A percentile compares a stretch with the other conserved stretches of the same genome.
Conservation (phyloP, 1,140 invertebrate species). For the Yoshiicerus persimilis region DNA sequence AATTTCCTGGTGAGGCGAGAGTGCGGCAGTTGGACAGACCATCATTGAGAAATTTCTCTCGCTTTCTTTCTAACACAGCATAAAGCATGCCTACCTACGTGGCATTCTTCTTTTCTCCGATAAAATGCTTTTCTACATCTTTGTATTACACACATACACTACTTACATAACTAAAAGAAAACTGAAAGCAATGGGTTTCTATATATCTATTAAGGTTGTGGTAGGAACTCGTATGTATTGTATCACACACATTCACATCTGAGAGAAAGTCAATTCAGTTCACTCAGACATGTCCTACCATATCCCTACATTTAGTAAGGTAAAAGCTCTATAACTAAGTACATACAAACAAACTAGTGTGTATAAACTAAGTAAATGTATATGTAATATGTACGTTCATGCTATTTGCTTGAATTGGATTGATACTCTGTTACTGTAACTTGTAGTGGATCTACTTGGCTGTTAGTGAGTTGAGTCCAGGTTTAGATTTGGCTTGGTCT, state of each 20-base stretch:
- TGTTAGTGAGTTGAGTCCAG: not conserved
- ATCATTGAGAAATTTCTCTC: not conserved
- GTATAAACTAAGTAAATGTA: not conserved
- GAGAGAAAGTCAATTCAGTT: not conserved
- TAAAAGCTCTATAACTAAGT: not conserved
- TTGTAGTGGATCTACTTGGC: not conserved
- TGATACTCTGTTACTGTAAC: not conserved
- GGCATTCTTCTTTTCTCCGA: not conserved
- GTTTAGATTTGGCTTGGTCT: not conserved
- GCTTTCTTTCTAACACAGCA: not conserved
- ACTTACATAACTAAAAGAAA: not conserved
- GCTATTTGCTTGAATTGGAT: not conserved
- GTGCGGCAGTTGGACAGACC: not conserved
- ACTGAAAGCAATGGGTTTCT: not conserved
- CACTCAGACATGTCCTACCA: not conserved
- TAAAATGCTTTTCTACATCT: not conserved
- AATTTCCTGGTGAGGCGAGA: constrained; percentile 30
- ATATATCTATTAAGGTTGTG: not conserved
- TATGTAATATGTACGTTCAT: not conserved
- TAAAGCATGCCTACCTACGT: not conserved
- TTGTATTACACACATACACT: not conserved
- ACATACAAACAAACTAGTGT: not conserved
- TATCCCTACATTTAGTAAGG: not conserved
- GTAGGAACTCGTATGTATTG: not conserved
- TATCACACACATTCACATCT: not conserved